These are phyloP conservation scores for Microtus ochrogaster DNA, from an alignment of 2,113 vertebrate genomes.

Conservation along the genomic window DNA sequence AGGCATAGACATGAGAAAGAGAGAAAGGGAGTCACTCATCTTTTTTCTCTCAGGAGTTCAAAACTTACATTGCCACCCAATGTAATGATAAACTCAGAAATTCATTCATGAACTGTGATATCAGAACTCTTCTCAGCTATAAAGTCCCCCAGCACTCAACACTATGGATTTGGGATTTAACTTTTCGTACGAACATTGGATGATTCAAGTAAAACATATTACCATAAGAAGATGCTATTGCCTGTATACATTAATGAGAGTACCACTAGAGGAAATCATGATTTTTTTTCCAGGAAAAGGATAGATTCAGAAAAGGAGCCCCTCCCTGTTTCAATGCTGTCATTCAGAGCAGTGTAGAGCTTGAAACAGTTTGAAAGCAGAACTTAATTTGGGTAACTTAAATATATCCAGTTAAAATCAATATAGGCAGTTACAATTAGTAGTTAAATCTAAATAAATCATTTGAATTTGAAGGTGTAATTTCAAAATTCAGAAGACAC, in stretches of 20 bases:
- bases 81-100: fast-evolving
- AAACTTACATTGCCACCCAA: neutral
- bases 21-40: neutral
- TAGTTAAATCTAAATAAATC: neutral
- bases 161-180: fast-evolving
- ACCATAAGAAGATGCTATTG: neutral
- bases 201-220: neutral
- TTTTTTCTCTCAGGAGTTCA: neutral
- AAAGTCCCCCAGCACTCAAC: fast-evolving
- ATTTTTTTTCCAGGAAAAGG: neutral
- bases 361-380: neutral
- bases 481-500: conserved; percentile 4
- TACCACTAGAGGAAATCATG: neutral
- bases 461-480: neutral
- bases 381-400: neutral
- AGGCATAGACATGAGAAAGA: neutral
- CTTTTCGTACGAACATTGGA: neutral
- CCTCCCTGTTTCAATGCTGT: neutral
- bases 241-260: neutral
- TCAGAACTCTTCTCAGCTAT: neutral
- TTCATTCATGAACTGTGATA: fast-evolving
- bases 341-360: neutral
- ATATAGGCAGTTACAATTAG: neutral
- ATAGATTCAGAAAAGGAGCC: neutral
- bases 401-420: neutral